Evolutionary conservation across 2,888 invertebrate species (phyloP).

Genomic region (Mimachlamys varia): DNA sequence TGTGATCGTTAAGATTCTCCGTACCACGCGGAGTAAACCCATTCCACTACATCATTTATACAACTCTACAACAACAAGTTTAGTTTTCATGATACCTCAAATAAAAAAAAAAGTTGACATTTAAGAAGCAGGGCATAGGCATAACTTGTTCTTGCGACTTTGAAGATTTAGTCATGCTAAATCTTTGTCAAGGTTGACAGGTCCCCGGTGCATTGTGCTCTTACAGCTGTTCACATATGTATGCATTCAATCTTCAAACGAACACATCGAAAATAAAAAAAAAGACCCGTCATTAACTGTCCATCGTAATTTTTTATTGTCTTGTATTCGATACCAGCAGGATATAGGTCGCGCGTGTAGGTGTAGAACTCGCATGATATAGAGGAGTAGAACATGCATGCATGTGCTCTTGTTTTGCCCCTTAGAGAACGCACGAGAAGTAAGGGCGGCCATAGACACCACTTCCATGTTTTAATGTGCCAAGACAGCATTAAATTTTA

Average conservation of each 20-base stretch:
- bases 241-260: neutral
- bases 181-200: neutral
- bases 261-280: neutral
- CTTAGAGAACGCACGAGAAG: neutral
- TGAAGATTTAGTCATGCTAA: neutral
- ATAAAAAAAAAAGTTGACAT: neutral
- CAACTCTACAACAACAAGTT: neutral
- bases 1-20: neutral
- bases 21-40: neutral
- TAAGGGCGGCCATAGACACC: neutral
- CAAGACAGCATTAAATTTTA: neutral
- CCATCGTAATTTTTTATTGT: neutral
- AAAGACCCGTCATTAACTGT: neutral
- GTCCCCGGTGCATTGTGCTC: neutral
- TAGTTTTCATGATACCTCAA: neutral
- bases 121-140: neutral
- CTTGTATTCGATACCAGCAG: neutral
- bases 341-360: conserved; percentile 1
- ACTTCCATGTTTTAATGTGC: neutral
- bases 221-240: neutral
- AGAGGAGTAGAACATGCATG: neutral
- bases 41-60: neutral
- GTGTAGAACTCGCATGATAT: conserved; percentile 1
- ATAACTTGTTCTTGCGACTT: neutral
- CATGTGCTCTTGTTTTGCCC: neutral